Percentiles rank a stretch among this genome's conserved stretches.
Conservation (phyloP, 2,888 invertebrate genomes). For the Tetrapedia diversipes region DNA sequence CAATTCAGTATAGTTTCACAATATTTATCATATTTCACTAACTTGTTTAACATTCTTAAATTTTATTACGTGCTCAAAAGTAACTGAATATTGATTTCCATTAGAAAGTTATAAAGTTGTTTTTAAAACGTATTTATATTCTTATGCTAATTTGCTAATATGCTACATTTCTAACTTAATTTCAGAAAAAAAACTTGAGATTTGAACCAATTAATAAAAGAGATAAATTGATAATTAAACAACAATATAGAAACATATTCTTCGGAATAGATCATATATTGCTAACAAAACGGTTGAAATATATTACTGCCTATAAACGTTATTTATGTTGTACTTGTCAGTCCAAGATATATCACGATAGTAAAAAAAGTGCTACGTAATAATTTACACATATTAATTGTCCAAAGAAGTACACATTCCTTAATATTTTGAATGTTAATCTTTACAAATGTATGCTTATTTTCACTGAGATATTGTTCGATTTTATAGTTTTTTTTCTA, state of each 20-base stretch:
- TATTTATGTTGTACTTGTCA: constrained; percentile 56
- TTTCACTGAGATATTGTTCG: constrained; percentile 33
- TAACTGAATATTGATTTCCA: constrained; percentile 35
- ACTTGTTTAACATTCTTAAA: constrained; percentile 12
- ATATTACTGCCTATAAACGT: constrained; percentile 26
- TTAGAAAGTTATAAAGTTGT: constrained; percentile 22
- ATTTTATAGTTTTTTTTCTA: constrained; percentile 30
- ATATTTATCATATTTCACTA: constrained; percentile 38
- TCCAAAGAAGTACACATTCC: constrained; percentile 29
- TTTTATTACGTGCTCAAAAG: constrained; percentile 21
- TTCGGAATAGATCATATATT: constrained; percentile 6
- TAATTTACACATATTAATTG: constrained; percentile 51
- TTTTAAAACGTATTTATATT: constrained; percentile 21
- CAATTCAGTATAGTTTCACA: constrained; percentile 26
- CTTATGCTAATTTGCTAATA: constrained; percentile 29
- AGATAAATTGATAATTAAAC: background rate
- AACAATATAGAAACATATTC: constrained; percentile 1
- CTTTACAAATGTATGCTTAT: constrained; percentile 22
- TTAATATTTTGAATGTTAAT: constrained; percentile 33
- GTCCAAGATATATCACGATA: constrained; percentile 45
- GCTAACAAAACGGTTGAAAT: constrained; percentile 18
- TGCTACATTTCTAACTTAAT: constrained; percentile 19
- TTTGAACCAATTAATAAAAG: constrained; percentile 2
- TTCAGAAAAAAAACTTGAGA: background rate
- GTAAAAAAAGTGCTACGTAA: constrained; percentile 58